These are phyloP conservation scores for Ectemnius cavifrons DNA, from an alignment of 2,888 invertebrate species.

Conservation along the genomic window DNA sequence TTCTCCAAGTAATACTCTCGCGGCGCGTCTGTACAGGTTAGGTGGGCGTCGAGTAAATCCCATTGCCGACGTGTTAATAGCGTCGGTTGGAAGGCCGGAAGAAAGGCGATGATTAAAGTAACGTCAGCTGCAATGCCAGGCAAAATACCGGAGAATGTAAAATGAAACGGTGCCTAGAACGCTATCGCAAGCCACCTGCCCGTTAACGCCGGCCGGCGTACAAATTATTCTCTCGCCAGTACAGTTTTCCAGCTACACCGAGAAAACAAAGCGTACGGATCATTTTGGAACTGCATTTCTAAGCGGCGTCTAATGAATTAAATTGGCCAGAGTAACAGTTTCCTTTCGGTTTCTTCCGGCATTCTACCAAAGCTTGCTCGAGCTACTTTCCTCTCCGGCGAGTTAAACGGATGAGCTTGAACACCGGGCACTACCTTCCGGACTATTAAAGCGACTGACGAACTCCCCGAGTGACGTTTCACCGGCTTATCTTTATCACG, in stretches of 20 bases:
- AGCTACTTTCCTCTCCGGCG: too few relatives aligned
- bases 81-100: not conserved
- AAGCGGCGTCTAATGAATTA: not conserved
- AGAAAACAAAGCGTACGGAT: not conserved
- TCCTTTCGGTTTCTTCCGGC: not conserved
- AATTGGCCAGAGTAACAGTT: not conserved
- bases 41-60: not conserved
- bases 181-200: not conserved
- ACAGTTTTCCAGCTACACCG: not conserved
- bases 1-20: not conserved
- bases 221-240: not conserved
- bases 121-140: not conserved
- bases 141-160: not conserved
- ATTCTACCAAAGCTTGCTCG: not conserved
- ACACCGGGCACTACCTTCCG: too few relatives aligned
- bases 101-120: not conserved
- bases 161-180: not conserved
- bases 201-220: not conserved
- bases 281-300: not conserved
- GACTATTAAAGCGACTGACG: too few relatives aligned
- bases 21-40: not conserved
- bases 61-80: slow-evolving; percentile 3
- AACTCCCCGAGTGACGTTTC: too few relatives aligned
- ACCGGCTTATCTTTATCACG: too few relatives aligned
- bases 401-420: too few relatives aligned